Conservation (phyloP, 2,797 vertebrate species). For the Pipistrellus nathusii region DNA sequence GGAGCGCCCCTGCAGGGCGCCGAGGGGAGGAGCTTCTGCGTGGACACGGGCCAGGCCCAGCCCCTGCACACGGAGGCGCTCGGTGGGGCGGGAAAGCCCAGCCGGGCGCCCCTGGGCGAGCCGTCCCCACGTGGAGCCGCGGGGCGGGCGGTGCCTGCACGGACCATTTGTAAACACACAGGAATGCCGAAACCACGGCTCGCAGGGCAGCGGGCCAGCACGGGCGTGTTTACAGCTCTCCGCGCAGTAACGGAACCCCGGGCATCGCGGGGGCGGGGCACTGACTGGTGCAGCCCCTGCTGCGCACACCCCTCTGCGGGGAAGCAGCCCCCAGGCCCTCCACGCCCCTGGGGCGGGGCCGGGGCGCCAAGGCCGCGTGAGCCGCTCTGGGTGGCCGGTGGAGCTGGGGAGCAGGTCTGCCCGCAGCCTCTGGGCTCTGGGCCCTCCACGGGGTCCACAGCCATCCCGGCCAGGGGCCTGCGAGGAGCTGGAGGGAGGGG, state of each 20-base stretch:
- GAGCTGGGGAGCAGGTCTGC: not conserved
- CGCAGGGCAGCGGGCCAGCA: rapidly evolving
- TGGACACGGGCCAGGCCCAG: too few species aligned
- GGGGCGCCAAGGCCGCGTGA: not conserved
- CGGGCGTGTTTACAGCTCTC: rapidly evolving
- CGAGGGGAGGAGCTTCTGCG: not conserved
- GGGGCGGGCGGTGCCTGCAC: rapidly evolving
- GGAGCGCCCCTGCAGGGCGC: not conserved
- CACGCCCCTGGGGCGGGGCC: not conserved
- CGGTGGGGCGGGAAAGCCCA: not conserved
- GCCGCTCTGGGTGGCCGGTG: rapidly evolving
- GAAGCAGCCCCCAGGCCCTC: not conserved
- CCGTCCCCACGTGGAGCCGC: rapidly evolving
- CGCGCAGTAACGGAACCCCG: rapidly evolving
- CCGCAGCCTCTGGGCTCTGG: rapidly evolving
- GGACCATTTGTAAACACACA: rapidly evolving
- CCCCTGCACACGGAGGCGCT: too few species aligned
- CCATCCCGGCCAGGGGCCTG: not conserved
- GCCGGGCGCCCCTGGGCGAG: rapidly evolving
- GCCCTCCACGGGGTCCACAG: not conserved
- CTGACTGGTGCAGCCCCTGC: not conserved
- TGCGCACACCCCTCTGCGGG: not conserved
- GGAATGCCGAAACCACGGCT: rapidly evolving
- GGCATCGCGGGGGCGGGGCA: not conserved
- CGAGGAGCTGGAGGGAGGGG: not conserved